These are phyloP conservation scores for Polietes domitor DNA, from an alignment of 2,888 invertebrate species.

Conservation along the genomic window DNA sequence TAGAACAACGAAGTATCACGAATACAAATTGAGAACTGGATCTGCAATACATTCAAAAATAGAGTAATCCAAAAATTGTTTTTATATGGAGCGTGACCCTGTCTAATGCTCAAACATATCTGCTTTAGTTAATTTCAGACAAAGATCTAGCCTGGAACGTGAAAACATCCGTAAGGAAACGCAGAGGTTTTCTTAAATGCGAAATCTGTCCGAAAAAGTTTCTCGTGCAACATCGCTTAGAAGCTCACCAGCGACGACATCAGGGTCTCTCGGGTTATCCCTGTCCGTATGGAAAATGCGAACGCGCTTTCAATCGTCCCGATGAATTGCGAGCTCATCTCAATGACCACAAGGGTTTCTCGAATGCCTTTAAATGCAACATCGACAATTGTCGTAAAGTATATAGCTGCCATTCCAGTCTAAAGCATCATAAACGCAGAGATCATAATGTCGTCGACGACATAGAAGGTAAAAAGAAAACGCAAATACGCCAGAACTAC, in stretches of 20 bases:
- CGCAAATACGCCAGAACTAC: slow-evolving; percentile 71
- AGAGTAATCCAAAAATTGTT: no score
- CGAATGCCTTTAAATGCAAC: slow-evolving; percentile 41
- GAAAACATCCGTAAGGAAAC: not conserved
- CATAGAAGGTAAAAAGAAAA: slow-evolving; percentile 56
- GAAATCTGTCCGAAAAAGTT: slow-evolving; percentile 70
- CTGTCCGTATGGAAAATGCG: slow-evolving; percentile 72
- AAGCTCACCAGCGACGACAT: slow-evolving; percentile 73
- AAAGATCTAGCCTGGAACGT: not conserved
- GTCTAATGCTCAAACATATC: no score
- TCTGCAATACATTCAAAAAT: no score
- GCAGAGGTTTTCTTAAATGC: slow-evolving; percentile 65
- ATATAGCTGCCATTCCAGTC: slow-evolving; percentile 74
- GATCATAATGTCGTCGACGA: slow-evolving; percentile 70
- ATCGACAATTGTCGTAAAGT: slow-evolving; percentile 69
- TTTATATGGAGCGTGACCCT: no score
- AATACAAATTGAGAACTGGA: no score
- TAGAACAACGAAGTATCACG: no score
- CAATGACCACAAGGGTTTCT: slow-evolving; percentile 69
- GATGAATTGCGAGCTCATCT: slow-evolving; percentile 71
- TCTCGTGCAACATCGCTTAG: slow-evolving; percentile 68
- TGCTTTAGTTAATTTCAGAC: not conserved
- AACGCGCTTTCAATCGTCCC: slow-evolving; percentile 70
- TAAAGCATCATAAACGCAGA: slow-evolving; percentile 72
- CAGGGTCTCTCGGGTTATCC: slow-evolving; percentile 72